Evolutionary conservation across 2,113 vertebrate genomes (phyloP).

Genomic region (Nestor notabilis): DNA sequence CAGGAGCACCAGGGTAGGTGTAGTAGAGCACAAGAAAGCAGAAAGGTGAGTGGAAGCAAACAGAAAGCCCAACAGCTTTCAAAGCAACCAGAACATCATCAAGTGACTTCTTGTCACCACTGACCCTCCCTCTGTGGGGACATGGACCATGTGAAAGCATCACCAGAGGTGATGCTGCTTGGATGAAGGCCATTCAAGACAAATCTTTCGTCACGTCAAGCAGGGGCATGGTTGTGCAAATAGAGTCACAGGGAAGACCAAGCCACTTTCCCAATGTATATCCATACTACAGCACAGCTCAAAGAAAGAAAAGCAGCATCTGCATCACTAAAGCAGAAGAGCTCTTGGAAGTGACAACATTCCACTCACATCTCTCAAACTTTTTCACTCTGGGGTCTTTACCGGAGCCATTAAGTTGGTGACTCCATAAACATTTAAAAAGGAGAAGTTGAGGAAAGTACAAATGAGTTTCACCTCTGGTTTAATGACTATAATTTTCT

Average conservation of each 20-base stretch:
- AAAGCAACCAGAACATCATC: background rate
- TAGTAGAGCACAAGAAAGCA: background rate
- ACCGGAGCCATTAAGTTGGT: background rate
- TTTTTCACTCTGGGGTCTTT: background rate
- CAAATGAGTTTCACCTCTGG: constrained; percentile 54
- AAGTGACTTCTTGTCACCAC: background rate
- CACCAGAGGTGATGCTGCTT: background rate
- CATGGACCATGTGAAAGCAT: background rate
- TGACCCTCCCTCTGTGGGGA: background rate
- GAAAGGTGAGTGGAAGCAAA: background rate
- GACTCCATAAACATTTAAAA: constrained; percentile 21
- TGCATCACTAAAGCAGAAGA: background rate
- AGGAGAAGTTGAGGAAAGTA: constrained; percentile 32
- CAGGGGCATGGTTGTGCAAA: background rate
- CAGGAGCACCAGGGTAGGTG: background rate
- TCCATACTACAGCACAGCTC: background rate
- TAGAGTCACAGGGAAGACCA: background rate
- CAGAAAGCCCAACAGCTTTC: background rate
- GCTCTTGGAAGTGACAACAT: background rate
- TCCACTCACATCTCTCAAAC: background rate
- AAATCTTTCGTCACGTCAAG: background rate
- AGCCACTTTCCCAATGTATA: background rate
- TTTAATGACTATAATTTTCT: constrained; percentile 66
- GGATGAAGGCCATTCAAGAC: background rate
- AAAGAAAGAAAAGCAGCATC: background rate